Evolutionary conservation across 30 jellyfish, hydroid and myxozoan species (phyloP).

Genomic region (Aurelia sp.): DNA sequence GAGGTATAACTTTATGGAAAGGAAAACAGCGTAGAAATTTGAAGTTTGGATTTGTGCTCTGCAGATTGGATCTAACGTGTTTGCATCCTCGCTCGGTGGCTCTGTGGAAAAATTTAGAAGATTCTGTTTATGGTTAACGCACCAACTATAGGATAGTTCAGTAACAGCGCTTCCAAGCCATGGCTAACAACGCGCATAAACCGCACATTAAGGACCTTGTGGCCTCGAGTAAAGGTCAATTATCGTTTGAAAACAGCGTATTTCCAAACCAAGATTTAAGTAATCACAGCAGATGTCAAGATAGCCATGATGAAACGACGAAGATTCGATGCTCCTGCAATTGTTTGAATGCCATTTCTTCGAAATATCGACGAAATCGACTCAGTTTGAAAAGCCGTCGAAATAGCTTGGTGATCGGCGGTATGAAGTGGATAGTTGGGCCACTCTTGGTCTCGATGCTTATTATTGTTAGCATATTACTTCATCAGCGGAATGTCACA

Average conservation of each 20-base stretch:
- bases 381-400: conserved; percentile 45
- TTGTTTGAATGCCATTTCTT: conserved; percentile 11
- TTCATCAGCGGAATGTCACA: neutral
- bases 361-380: conserved; percentile 30
- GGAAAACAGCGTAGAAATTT: too few species aligned
- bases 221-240: conserved; percentile 24
- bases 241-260: neutral
- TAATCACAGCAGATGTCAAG: too few species aligned
- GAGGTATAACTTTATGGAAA: too few species aligned
- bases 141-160: too few species aligned
- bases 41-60: too few species aligned
- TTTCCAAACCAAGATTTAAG: conserved; percentile 14
- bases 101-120: too few species aligned
- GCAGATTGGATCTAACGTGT: too few species aligned
- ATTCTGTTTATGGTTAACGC: too few species aligned
- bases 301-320: neutral
- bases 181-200: conserved; percentile 32
- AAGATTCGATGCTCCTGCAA: conserved; percentile 26
- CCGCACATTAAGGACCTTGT: conserved; percentile 35
- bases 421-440: conserved; percentile 3
- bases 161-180: neutral
- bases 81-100: too few species aligned
- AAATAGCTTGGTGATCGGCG: conserved; percentile 19
- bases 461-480: conserved; percentile 1
- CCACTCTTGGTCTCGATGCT: neutral